These are phyloP conservation scores for Chrysolina americana DNA, from an alignment of 2,888 invertebrate species.

Conservation along the genomic window DNA sequence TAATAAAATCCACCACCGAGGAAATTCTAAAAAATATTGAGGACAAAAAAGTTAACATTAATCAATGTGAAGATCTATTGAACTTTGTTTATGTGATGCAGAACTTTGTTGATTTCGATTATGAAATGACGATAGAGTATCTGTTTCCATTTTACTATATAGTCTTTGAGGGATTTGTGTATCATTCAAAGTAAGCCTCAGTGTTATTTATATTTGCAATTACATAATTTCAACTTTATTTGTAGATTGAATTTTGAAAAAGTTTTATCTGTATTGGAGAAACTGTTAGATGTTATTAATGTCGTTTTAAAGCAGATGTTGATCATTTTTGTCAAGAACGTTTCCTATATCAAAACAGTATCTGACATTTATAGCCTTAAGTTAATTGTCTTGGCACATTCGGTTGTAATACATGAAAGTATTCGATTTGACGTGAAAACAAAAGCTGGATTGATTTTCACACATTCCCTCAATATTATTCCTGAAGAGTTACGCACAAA, in stretches of 20 bases:
- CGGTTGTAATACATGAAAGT: conserved; percentile 67
- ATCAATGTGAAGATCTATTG: conserved; percentile 52
- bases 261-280: conserved; percentile 44
- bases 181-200: conserved; percentile 53
- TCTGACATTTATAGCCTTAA: conserved; percentile 50
- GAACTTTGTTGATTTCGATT: conserved; percentile 48
- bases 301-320: conserved; percentile 54
- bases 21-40: conserved; percentile 50
- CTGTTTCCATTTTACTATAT: conserved; percentile 56
- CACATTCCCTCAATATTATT: conserved; percentile 70
- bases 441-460: conserved; percentile 74
- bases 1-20: conserved; percentile 47
- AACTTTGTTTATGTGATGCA: conserved; percentile 55
- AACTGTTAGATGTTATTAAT: conserved; percentile 51
- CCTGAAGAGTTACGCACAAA: conserved; percentile 54
- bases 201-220: neutral
- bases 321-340: conserved; percentile 51
- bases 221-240: conserved; percentile 7
- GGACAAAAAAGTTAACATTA: conserved; percentile 51
- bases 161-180: conserved; percentile 54
- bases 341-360: conserved; percentile 46
- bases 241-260: conserved; percentile 38
- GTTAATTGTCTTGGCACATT: conserved; percentile 55
- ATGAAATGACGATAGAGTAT: conserved; percentile 51
- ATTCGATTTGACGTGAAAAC: conserved; percentile 78